Base-by-base conservation (phyloP, 2,888 invertebrate species). In the Tineola bisselliella region DNA sequence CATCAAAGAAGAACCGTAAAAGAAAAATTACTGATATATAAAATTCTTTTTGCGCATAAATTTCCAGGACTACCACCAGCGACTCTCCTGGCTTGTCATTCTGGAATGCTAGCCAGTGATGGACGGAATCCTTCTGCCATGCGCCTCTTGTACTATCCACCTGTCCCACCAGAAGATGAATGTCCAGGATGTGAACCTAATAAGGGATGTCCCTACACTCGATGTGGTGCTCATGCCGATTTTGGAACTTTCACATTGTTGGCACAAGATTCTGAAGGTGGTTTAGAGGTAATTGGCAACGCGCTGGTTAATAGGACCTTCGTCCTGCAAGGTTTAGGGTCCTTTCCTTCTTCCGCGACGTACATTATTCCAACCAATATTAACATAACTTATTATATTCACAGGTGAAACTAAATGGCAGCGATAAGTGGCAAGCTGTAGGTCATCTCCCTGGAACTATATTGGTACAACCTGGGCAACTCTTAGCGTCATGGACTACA, bases 371-470 rank as follows among this genome's bases (percentile, higher is more conserved):
- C 2, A 38, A 38, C 10, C 38, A 10, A 38, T 38, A 38, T 38
- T 38, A 10, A 38, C 10, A 38, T 10, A 10, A 10, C 10, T 38
- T 12, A 38, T 6, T 38, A 12, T 38, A 6, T 38, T 38, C 3
- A 38, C 73, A 90, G 89, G 89, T 93, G 44, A 90, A 90, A 72
- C 77, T 90, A 63, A 88, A 90, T 10, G 89, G 89, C 59, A 89
- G 90, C 65, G 90, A 91, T 33, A 89, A 90, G 66, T 94, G 93
- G 92, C 88, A 91, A 67, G 88, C 91, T 43, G 93, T 93, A 2
- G 92, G 91, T 0, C 93, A 94, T 68, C 87, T 94, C 60, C 92
- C 92, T 0, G 93, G 92, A 31, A 91, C 94, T 25, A 91, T 94
- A 66, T 83, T 94, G 56, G 88, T 94, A 31, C 93, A 93, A 71